Conservation (phyloP, 2,888 invertebrate species). For the Catocala sponsa region DNA sequence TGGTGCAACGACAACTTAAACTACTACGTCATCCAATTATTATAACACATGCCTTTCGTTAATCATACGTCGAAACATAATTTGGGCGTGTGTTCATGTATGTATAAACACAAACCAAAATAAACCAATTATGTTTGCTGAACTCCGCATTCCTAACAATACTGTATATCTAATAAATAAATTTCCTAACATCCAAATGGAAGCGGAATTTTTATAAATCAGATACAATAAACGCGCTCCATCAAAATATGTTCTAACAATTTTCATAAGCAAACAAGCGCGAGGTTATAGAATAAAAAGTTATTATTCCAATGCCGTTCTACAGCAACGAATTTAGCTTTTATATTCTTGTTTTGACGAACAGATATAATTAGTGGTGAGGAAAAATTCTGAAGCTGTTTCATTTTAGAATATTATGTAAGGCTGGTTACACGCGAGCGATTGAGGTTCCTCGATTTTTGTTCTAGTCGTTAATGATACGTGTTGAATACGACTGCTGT, state of each 20-base stretch:
- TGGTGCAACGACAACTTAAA: too few relatives aligned
- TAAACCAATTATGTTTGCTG: too few relatives aligned
- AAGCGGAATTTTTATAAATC: slow-evolving; percentile 11
- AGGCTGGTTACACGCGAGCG: slow-evolving; percentile 7
- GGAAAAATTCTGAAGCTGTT: slow-evolving; percentile 28
- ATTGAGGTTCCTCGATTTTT: not conserved
- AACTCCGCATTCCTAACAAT: too few relatives aligned
- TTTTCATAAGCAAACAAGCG: slow-evolving; percentile 31
- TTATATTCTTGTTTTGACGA: slow-evolving; percentile 42
- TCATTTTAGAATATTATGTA: slow-evolving; percentile 15
- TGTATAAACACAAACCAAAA: too few relatives aligned
- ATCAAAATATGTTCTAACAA: not conserved
- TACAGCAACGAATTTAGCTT: slow-evolving; percentile 29
- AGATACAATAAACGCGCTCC: not conserved
- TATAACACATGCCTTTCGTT: too few relatives aligned
- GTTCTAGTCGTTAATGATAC: too few relatives aligned
- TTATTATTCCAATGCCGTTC: slow-evolving; percentile 31
- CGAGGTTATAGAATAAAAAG: slow-evolving; percentile 13
- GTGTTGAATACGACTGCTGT: too few relatives aligned
- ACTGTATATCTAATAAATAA: too few relatives aligned
- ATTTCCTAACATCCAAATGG: not conserved
- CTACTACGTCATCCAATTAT: too few relatives aligned
- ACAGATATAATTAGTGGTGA: slow-evolving; percentile 40
- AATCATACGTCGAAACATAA: too few relatives aligned
- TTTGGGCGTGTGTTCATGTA: too few relatives aligned